A percentile compares a stretch with the other conserved stretches of the same genome.
phyloP scores from a whole-genome alignment of 2,797 vertebrate species.

The Micromesistius poutassou region DNA sequence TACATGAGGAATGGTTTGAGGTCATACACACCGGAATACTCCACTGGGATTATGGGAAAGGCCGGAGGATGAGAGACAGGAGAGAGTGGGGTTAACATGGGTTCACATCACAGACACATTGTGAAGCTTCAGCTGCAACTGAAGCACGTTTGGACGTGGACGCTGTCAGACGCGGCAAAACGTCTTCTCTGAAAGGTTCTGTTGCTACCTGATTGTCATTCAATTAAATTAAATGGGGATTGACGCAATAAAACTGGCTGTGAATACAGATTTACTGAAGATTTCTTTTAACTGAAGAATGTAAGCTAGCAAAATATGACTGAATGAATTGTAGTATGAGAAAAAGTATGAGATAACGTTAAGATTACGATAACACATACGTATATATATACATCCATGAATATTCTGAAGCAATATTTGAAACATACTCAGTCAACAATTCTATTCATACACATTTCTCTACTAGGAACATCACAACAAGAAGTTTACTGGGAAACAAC shows the following conservation, averaged over 20 bases:
- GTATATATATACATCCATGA: not conserved
- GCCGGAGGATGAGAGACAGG: slow-evolving; percentile 66
- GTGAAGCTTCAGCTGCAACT: slow-evolving; percentile 31
- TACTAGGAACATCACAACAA: not conserved
- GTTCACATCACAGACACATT: not conserved
- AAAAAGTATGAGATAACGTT: not conserved
- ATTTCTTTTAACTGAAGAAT: too few species aligned
- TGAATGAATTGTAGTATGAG: too few species aligned
- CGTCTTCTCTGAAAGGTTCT: not conserved
- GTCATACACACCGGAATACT: slow-evolving; percentile 82
- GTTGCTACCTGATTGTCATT: not conserved
- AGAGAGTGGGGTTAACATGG: slow-evolving; percentile 69
- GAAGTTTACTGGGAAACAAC: too few species aligned
- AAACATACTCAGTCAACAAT: not conserved
- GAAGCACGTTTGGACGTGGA: not conserved
- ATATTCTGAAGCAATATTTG: not conserved
- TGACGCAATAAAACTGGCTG: too few species aligned
- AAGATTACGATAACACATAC: not conserved
- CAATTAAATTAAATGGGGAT: not conserved
- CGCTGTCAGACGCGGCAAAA: not conserved
- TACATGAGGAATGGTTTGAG: slow-evolving; percentile 63
- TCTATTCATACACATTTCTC: not conserved
- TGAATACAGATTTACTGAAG: too few species aligned
- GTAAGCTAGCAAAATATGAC: too few species aligned
- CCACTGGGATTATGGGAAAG: slow-evolving; percentile 75